Percentiles rank a stretch among this genome's conserved stretches.
These are phyloP conservation scores for Drosophila truncata DNA, from an alignment of 1,140 invertebrate genomes.

Conservation along the genomic window DNA sequence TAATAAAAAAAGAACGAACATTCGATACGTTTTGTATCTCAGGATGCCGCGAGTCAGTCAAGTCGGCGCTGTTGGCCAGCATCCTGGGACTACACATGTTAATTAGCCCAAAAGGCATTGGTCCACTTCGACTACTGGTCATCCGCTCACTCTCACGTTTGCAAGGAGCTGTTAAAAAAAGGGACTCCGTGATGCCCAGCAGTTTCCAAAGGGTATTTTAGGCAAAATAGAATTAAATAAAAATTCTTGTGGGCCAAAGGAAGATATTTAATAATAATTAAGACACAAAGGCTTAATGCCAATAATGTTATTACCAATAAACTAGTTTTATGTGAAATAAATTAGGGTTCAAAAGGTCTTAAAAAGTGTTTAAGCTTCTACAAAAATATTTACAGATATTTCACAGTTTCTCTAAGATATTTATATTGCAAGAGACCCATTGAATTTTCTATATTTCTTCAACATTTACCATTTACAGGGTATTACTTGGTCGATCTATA, in stretches of 20 bases:
- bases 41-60: slow-evolving; percentile 21
- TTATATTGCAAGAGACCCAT: fast-evolving
- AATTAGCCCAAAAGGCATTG: slow-evolving; percentile 61
- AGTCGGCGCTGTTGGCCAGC: slow-evolving; percentile 42
- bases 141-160: slow-evolving; percentile 74
- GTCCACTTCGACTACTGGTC: slow-evolving; percentile 70
- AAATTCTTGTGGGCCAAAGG: fast-evolving
- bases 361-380: neutral
- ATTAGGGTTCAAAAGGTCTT: no score
- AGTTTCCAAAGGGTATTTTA: neutral
- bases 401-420: neutral
- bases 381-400: neutral
- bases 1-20: slow-evolving; percentile 73
- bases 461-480: neutral
- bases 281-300: fast-evolving
- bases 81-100: slow-evolving; percentile 75
- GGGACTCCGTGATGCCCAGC: neutral
- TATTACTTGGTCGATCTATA: neutral
- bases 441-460: no score
- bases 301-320: neutral
- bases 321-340: no score
- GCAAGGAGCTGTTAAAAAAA: slow-evolving; percentile 76
- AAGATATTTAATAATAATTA: no score
- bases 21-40: slow-evolving; percentile 52
- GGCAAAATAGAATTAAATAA: neutral